Conservation (phyloP, 2,888 invertebrate species). For the Tetheella fluctuosa region DNA sequence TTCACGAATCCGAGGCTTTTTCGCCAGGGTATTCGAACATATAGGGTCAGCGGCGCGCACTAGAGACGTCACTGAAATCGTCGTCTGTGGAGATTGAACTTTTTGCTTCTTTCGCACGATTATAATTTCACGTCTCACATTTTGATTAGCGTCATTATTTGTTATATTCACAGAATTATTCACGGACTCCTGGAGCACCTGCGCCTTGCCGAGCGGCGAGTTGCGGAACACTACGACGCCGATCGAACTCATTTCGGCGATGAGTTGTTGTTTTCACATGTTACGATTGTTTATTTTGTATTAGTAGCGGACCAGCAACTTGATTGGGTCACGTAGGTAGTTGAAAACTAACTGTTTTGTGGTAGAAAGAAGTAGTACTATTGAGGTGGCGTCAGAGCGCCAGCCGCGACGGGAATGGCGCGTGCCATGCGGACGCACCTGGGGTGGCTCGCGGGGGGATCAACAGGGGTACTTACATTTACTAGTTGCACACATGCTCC, state of each 20-base stretch:
- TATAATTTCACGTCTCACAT: slow-evolving; percentile 78
- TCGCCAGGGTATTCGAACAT: slow-evolving; percentile 58
- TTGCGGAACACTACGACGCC: slow-evolving; percentile 85
- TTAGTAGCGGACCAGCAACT: slow-evolving; percentile 51
- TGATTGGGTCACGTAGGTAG: slow-evolving; percentile 57
- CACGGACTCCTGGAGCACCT: slow-evolving; percentile 87
- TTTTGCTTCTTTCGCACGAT: slow-evolving; percentile 82
- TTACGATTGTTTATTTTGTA: slow-evolving; percentile 60
- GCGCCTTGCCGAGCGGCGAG: slow-evolving; percentile 83
- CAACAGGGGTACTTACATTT: slow-evolving; percentile 82
- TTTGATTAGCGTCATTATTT: slow-evolving; percentile 68
- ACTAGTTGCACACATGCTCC: slow-evolving; percentile 83
- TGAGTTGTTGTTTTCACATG: slow-evolving; percentile 72
- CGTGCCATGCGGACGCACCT: slow-evolving; percentile 80
- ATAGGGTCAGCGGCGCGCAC: slow-evolving; percentile 66
- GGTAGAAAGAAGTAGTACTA: slow-evolving; percentile 41
- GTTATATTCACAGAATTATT: slow-evolving; percentile 84
- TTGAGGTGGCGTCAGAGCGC: slow-evolving; percentile 78
- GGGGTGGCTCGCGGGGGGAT: slow-evolving; percentile 80
- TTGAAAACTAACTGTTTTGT: slow-evolving; percentile 46
- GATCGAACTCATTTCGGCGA: slow-evolving; percentile 81
- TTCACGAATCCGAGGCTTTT: slow-evolving; percentile 67
- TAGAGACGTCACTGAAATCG: slow-evolving; percentile 75
- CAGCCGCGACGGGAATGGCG: slow-evolving; percentile 80
- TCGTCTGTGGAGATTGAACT: slow-evolving; percentile 58